phyloP scores from a whole-genome alignment of 1,140 invertebrate genomes.

The Matsumurasca onukii region DNA sequence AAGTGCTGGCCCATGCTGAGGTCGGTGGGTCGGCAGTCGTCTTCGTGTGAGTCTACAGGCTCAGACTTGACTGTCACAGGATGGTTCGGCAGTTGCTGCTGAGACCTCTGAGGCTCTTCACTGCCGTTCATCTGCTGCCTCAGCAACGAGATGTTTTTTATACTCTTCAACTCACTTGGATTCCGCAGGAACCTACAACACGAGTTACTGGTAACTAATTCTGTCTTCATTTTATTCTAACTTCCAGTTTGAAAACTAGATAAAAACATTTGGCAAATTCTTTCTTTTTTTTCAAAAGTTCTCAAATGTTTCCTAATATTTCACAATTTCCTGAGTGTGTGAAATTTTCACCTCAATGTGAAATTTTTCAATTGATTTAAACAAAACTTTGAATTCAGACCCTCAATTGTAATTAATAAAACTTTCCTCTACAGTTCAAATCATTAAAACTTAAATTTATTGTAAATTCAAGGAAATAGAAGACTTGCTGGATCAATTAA shows the following conservation, averaged over 20 bases:
- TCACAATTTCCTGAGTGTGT: background rate
- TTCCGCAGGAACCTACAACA: constrained; percentile 77
- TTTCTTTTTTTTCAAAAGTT: background rate
- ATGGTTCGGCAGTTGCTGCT: background rate
- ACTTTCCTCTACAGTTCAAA: too few relatives aligned
- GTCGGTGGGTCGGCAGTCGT: constrained; percentile 39
- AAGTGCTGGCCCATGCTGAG: constrained; percentile 36
- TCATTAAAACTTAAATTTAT: too few relatives aligned
- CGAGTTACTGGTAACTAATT: constrained; percentile 40
- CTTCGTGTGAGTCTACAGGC: constrained; percentile 22
- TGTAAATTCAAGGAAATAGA: too few relatives aligned
- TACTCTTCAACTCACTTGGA: constrained; percentile 87
- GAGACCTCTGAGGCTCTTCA: constrained; percentile 27
- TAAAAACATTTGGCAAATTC: background rate
- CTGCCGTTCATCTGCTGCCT: constrained; percentile 70
- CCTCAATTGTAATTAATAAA: too few relatives aligned
- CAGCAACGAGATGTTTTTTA: constrained; percentile 87
- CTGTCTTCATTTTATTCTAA: constrained; percentile 35
- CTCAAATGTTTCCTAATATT: background rate
- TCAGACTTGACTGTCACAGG: constrained; percentile 23
- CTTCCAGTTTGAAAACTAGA: background rate
- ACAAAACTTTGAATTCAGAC: too few relatives aligned
- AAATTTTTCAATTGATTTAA: too few relatives aligned
- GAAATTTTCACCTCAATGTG: too few relatives aligned
- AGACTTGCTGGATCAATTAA: too few relatives aligned